Evolutionary conservation across 2,888 invertebrate genomes (phyloP), one percentile per base, ranked within the genome.

Genomic region (Caradrina clavipalpis): DNA sequence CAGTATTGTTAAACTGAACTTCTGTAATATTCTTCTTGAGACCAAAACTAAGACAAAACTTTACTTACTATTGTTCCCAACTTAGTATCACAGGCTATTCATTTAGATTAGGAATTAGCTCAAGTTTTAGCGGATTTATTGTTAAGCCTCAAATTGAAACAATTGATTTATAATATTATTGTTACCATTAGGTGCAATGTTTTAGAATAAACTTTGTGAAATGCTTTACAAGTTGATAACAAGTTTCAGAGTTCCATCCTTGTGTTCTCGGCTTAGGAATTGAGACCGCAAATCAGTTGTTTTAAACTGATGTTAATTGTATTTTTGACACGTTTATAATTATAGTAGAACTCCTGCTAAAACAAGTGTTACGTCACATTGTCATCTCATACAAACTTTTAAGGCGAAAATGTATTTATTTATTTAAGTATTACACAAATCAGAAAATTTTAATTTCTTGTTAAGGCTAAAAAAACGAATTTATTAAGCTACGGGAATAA

Each of bases 51-150:
- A 55, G 50, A 4, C 21, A 45, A 42, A 49, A 71, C 51, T 69
- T 26, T 7, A 51, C 66, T 68, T 75, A 75, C 69, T 64, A 59
- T 69, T 67, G 63, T 75, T 82, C 57, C 8, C 17, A 81, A 84
- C 57, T 73, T 51, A 50, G 57, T 58, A 69, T 26, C 53, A 21
- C 51, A 1, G 13, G 17, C 49, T 22, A 82, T 72, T 67, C 62
- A 69, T 78, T 68, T 54, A 59, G 60, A 78, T 84, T 81, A 69
- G 22, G 10, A 81, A 42, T 74, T 42, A 59, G 49, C 45, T 51
- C 26, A 51, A 35, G 42, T 60, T 69, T 70, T 57, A 54, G 17
- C 13, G 15, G 22, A 56, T 57, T 66, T 19, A 45, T 53, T 21
- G 35, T 51, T 50, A 69, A 17, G 17, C 60, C 26, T 49, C 15